Evolutionary conservation across 2,797 vertebrate species (phyloP).

Genomic region (Fundulus diaphanus): DNA sequence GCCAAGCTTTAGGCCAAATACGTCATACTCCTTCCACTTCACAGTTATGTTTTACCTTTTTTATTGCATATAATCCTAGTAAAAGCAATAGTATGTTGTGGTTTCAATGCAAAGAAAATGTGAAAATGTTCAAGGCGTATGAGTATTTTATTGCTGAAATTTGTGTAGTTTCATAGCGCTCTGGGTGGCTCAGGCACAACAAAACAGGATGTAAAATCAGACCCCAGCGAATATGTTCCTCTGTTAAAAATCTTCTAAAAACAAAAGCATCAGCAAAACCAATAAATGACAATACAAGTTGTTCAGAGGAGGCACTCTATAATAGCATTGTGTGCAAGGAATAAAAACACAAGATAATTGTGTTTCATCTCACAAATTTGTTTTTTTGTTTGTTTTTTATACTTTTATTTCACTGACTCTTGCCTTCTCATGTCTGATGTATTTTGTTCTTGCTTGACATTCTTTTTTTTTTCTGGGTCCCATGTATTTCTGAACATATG

Average conservation of each 20-base stretch:
- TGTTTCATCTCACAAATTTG: neutral
- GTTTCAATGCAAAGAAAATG: neutral
- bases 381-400: neutral
- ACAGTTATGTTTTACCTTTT: neutral
- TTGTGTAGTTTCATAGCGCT: slow-evolving; percentile 10
- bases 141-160: neutral
- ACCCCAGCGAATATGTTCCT: neutral
- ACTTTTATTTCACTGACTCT: neutral
- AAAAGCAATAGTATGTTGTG: neutral
- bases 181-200: neutral
- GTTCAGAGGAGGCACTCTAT: neutral
- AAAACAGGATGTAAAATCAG: neutral
- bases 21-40: neutral
- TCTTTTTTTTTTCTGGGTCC: neutral
- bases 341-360: neutral
- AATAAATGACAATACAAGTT: too few relatives aligned
- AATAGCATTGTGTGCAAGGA: neutral
- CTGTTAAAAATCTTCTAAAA: neutral
- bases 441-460: too few relatives aligned
- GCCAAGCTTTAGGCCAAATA: neutral
- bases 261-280: neutral
- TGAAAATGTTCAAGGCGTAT: neutral
- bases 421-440: neutral
- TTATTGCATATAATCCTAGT: neutral
- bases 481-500: slow-evolving; percentile 13